A percentile compares a stretch with the other conserved stretches of the same genome.
phyloP scores from a whole-genome alignment of 2,888 invertebrate genomes.

The Rhogogaster chlorosoma region DNA sequence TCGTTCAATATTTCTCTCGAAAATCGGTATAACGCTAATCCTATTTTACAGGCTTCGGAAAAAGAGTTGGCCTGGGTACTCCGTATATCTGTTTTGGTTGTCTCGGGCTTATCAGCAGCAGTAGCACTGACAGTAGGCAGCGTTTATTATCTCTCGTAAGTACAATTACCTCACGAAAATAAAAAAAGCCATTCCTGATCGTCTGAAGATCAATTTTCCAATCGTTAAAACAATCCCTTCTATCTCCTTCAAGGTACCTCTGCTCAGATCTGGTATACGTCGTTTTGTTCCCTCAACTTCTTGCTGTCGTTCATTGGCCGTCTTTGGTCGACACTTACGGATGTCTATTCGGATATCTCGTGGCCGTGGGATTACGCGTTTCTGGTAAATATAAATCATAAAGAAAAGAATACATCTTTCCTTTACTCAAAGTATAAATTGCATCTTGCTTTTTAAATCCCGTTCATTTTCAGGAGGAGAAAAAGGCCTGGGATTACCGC shows the following conservation, averaged over 20 bases:
- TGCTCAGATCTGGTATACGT: slow-evolving; percentile 87
- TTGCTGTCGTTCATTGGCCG: slow-evolving; percentile 84
- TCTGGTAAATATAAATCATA: slow-evolving; percentile 68
- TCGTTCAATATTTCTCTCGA: neutral
- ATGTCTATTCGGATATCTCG: slow-evolving; percentile 80
- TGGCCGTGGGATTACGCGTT: slow-evolving; percentile 79
- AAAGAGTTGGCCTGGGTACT: slow-evolving; percentile 85
- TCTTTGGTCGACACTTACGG: slow-evolving; percentile 85
- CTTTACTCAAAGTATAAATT: neutral
- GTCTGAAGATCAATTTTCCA: slow-evolving; percentile 1
- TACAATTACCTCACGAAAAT: slow-evolving; percentile 53
- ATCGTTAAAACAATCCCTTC: neutral
- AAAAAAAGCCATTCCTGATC: neutral
- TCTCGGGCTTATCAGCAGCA: slow-evolving; percentile 81
- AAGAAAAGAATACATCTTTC: neutral
- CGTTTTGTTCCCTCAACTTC: slow-evolving; percentile 86
- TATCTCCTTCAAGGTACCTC: slow-evolving; percentile 78
- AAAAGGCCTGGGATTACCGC: slow-evolving; percentile 79
- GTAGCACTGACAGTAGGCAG: slow-evolving; percentile 85
- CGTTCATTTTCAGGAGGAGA: slow-evolving; percentile 80
- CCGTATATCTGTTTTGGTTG: slow-evolving; percentile 82
- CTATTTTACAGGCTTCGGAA: slow-evolving; percentile 81
- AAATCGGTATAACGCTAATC: neutral
- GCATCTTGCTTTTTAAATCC: neutral
- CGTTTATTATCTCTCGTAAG: slow-evolving; percentile 81